phyloP scores from a whole-genome alignment of 2,888 invertebrate species.

The Drosophila lutescens region DNA sequence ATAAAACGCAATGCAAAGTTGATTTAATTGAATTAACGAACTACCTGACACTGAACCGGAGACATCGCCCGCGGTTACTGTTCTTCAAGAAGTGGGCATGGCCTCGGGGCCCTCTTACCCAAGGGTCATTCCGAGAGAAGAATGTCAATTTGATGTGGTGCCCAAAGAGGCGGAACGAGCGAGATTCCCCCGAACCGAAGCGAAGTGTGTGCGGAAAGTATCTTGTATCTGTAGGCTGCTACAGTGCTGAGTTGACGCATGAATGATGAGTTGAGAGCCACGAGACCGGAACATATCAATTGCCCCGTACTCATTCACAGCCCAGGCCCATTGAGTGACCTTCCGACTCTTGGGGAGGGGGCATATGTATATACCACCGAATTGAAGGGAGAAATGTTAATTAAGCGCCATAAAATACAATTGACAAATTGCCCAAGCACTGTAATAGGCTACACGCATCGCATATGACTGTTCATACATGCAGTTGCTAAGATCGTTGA shows the following conservation, averaged over 20 bases:
- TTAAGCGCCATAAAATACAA: conserved; percentile 38
- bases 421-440: conserved; percentile 36
- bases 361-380: not conserved
- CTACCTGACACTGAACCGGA: conserved; percentile 33
- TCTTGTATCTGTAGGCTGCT: conserved; percentile 33
- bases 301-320: conserved; percentile 42
- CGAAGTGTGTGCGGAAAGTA: conserved; percentile 20
- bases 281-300: conserved; percentile 76
- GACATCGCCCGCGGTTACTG: conserved; percentile 30
- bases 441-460: conserved; percentile 17
- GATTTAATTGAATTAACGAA: conserved; percentile 66
- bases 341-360: conserved; percentile 20
- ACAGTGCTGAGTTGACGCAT: conserved; percentile 59
- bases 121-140: conserved; percentile 42
- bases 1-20: conserved; percentile 47
- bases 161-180: conserved; percentile 50
- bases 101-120: not conserved
- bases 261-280: conserved; percentile 53
- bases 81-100: conserved; percentile 11
- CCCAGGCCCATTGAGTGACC: conserved; percentile 27
- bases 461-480: conserved; percentile 4
- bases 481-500: conserved; percentile 6
- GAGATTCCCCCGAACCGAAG: not conserved
- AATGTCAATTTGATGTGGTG: conserved; percentile 23
- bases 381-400: conserved; percentile 29